A percentile compares a stretch with the other conserved stretches of the same genome.
phyloP scores from a whole-genome alignment of 1,140 invertebrate species.

The Babylonia areolata region DNA sequence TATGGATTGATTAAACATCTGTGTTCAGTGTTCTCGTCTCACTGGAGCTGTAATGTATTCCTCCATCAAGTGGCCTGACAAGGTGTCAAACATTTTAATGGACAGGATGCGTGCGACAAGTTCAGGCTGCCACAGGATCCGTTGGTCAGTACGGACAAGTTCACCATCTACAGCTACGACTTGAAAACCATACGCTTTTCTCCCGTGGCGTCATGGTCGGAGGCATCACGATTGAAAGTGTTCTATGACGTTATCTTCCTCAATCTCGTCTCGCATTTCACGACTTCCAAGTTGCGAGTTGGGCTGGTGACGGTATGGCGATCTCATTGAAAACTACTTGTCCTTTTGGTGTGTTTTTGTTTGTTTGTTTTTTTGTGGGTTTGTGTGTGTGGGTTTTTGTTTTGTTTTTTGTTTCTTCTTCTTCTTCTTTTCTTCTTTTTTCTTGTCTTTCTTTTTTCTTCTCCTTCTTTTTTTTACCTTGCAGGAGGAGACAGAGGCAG shows the following conservation, averaged over 20 bases:
- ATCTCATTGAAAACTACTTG: too few relatives aligned
- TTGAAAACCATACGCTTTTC: not conserved
- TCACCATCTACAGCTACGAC: not conserved
- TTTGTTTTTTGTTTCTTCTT: not conserved
- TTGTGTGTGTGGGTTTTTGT: not conserved
- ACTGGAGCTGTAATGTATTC: too few relatives aligned
- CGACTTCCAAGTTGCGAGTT: not conserved
- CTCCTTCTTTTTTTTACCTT: not conserved
- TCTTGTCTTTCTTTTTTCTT: too few relatives aligned
- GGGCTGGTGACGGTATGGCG: too few relatives aligned
- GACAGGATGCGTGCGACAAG: too few relatives aligned
- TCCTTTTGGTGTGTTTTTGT: conserved; percentile 13
- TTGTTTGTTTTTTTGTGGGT: not conserved
- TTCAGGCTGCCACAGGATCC: too few relatives aligned
- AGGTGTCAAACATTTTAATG: too few relatives aligned
- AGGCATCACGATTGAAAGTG: not conserved
- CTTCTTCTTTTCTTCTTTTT: conserved; percentile 62
- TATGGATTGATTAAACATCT: too few relatives aligned
- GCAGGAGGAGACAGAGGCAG: too few relatives aligned
- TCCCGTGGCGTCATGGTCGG: not conserved
- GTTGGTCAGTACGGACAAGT: too few relatives aligned
- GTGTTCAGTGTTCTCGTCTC: too few relatives aligned
- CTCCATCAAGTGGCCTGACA: too few relatives aligned
- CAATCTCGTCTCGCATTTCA: not conserved
- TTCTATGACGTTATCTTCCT: not conserved